Base-by-base conservation (phyloP, 2,888 invertebrate genomes). In the Protonemura montana region DNA sequence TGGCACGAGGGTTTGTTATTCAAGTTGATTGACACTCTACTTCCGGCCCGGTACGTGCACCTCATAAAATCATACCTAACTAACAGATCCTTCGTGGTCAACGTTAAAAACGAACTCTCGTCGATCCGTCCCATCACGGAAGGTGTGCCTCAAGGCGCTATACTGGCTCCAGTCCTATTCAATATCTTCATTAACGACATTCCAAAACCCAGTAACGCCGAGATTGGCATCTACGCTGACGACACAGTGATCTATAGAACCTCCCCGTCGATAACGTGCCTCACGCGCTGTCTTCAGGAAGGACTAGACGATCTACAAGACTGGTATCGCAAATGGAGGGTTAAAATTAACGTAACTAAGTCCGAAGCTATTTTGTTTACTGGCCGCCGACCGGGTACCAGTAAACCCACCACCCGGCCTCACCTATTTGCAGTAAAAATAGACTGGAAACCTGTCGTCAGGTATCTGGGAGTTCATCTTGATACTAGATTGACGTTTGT, bases 1-100 rank as follows among this genome's bases (percentile, higher is more conserved):
- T 90, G 90, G 90, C 90, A 90, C 81, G 86, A 89, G 0, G 90
- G 89, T 5, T 88, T 90, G 0, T 30, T 89, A 7, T 87, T 85
- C 82, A 90, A 90, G 87, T 87, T 90, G n/a, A 88, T 89, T 0
- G 83, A 88, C 83, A 28, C 77, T 29, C 83, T 88, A 25, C 86
- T 89, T 42, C 89, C 89, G 82, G 29, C 41, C n/a, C 82, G 89
- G 41, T 85, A 88, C 30, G 87, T 89, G 0, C 87, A 88, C 87
- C 86, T 89, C 0, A 86, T 90, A 0, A 29, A 85, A 7, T 87
- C 88, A 6, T 90, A 89, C 85, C 85, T 90, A 1, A 27, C n/a
- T 6, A 87, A 89, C 0, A 85, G 89, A 81, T 76, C 77, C 0
- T 89, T 89, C 41, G 83, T 86, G 77, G 90, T 90, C 0, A 86